A percentile compares a stretch with the other conserved stretches of the same genome.
phyloP scores from a whole-genome alignment of 2,113 vertebrate species.

The Petromus typicus region DNA sequence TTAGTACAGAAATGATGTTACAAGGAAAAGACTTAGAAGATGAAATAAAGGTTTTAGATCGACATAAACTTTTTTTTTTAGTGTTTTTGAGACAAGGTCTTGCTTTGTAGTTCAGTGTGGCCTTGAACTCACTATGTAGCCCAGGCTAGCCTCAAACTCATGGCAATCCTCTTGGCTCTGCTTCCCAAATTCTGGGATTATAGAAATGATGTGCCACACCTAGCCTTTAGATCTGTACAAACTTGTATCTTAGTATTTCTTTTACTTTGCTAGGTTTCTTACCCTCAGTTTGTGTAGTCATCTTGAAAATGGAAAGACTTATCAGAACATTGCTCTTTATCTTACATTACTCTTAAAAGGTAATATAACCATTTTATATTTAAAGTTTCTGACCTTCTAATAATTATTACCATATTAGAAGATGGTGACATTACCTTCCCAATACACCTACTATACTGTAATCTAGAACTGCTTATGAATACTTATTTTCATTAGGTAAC shows the following conservation, averaged over 20 bases:
- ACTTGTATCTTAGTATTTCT: background rate
- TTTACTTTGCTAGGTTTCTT: slow-evolving; percentile 2
- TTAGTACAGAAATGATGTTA: background rate
- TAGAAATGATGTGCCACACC: too few species aligned
- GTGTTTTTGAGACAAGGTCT: too few species aligned
- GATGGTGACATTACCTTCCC: background rate
- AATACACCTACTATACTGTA: background rate
- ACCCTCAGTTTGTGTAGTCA: background rate
- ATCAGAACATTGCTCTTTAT: background rate
- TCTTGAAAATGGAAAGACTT: background rate
- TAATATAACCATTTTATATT: background rate
- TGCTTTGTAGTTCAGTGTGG: too few species aligned
- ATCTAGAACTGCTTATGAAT: slow-evolving; percentile 12
- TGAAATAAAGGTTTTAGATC: slow-evolving; percentile 28
- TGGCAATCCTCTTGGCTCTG: too few species aligned
- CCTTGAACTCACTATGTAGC: too few species aligned
- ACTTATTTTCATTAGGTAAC: background rate
- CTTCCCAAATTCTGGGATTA: too few species aligned
- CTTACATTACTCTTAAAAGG: background rate
- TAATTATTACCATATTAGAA: background rate
- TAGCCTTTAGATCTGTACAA: too few species aligned
- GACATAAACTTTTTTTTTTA: background rate
- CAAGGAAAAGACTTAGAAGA: background rate
- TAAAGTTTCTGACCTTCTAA: background rate
- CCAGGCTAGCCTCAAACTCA: too few species aligned